These are phyloP conservation scores for Nannoperca obscura DNA, from an alignment of 2,797 vertebrate genomes.

Conservation along the genomic window DNA sequence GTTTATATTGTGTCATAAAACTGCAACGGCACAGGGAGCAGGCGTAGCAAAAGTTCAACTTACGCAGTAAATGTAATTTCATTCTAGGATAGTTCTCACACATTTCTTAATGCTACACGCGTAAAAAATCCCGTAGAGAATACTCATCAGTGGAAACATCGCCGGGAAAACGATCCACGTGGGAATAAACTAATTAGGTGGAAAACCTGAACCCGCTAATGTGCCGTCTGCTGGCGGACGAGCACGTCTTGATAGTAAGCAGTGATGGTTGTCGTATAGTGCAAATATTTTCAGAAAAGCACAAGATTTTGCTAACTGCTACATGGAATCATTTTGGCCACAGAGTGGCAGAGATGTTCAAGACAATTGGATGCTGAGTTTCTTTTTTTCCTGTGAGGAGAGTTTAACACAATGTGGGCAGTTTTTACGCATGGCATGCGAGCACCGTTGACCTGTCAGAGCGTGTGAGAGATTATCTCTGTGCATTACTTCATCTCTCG, in stretches of 20 bases:
- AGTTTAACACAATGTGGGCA: slow-evolving; percentile 26
- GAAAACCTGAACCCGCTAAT: slow-evolving; percentile 38
- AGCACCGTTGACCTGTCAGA: slow-evolving; percentile 67
- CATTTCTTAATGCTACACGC: slow-evolving; percentile 9
- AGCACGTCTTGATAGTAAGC: slow-evolving; percentile 13
- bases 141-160: slow-evolving; percentile 28
- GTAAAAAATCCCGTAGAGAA: not conserved
- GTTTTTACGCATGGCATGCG: slow-evolving; percentile 49
- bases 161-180: slow-evolving; percentile 56
- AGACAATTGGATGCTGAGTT: slow-evolving; percentile 72
- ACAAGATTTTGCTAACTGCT: slow-evolving; percentile 17
- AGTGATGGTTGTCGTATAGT: not conserved
- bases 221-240: slow-evolving; percentile 38
- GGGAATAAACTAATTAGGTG: slow-evolving; percentile 62
- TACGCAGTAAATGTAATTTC: slow-evolving; percentile 3
- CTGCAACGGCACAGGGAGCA: slow-evolving; percentile 5
- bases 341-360: slow-evolving; percentile 88
- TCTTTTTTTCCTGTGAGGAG: slow-evolving; percentile 25
- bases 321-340: slow-evolving; percentile 80
- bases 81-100: slow-evolving; percentile 4
- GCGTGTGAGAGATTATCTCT: slow-evolving; percentile 48
- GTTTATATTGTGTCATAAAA: not conserved
- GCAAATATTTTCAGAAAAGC: slow-evolving; percentile 32
- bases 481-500: slow-evolving; percentile 59
- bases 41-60: slow-evolving; percentile 6